Conservation (phyloP, 2,797 vertebrate genomes). For the Falco rusticolus region DNA sequence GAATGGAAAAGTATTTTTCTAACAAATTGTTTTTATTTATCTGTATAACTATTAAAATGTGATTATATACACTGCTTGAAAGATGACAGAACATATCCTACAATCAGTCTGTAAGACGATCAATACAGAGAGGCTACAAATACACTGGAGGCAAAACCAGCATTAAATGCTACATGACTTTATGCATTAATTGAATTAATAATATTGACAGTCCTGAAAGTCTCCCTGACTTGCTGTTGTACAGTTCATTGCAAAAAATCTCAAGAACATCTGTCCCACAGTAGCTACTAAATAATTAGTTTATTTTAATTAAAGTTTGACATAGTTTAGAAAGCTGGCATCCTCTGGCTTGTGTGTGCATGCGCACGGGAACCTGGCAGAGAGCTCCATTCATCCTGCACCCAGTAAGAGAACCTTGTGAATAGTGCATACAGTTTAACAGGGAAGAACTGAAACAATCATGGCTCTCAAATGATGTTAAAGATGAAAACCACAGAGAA, state of each 20-base stretch:
- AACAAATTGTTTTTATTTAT: background rate
- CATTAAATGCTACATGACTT: background rate
- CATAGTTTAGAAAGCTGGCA: constrained; percentile 3
- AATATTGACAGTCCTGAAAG: background rate
- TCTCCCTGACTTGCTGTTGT: background rate
- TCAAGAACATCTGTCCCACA: background rate
- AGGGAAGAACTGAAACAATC: background rate
- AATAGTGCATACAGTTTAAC: rapidly evolving
- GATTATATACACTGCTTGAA: background rate
- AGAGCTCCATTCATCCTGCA: background rate
- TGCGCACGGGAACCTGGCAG: rapidly evolving
- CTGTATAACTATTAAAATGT: background rate
- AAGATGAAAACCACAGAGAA: rapidly evolving
- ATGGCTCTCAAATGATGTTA: background rate
- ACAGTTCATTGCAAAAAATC: background rate
- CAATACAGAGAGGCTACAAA: background rate
- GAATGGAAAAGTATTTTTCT: background rate
- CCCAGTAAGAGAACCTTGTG: background rate
- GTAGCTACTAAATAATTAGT: background rate
- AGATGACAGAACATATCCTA: background rate
- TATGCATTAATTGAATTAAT: background rate
- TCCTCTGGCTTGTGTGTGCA: background rate
- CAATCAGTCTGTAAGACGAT: background rate
- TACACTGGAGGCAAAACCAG: background rate
- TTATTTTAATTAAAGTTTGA: constrained; percentile 40